Evolutionary conservation across 2,113 vertebrate species (phyloP).

Genomic region (Macrotus californicus): DNA sequence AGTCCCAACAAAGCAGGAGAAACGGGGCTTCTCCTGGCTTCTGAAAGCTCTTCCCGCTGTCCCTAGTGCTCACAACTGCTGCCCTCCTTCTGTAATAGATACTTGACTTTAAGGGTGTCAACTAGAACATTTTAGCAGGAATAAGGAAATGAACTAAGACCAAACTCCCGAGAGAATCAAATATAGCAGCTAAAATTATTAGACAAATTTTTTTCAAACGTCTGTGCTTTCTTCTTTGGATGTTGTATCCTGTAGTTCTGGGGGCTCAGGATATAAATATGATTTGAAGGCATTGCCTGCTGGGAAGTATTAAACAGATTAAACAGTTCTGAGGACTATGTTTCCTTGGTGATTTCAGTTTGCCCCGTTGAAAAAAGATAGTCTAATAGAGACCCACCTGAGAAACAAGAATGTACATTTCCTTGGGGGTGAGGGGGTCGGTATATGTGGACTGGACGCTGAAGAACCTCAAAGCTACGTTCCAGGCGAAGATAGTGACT

Average conservation of each 20-base stretch:
- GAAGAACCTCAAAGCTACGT: neutral
- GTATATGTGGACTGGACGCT: neutral
- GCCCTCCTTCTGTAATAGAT: neutral
- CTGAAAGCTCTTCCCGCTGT: neutral
- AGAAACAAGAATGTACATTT: neutral
- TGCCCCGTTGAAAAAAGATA: neutral
- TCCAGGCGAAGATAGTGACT: neutral
- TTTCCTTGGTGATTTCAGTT: neutral
- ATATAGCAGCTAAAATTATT: neutral
- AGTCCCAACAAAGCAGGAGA: neutral
- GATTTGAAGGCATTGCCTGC: neutral
- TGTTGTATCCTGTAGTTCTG: neutral
- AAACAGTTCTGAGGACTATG: neutral
- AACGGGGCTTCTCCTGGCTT: neutral
- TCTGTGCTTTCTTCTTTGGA: neutral
- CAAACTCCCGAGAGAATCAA: constrained; percentile 25
- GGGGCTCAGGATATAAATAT: neutral
- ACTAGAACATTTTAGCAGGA: neutral
- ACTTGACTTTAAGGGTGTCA: neutral
- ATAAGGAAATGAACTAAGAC: neutral
- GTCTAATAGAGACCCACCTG: neutral
- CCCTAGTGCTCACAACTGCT: neutral
- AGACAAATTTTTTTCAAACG: neutral
- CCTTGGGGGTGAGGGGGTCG: no score
- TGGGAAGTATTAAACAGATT: neutral